Conservation (phyloP, 1,140 invertebrate genomes). For the Brachionus angularis region DNA sequence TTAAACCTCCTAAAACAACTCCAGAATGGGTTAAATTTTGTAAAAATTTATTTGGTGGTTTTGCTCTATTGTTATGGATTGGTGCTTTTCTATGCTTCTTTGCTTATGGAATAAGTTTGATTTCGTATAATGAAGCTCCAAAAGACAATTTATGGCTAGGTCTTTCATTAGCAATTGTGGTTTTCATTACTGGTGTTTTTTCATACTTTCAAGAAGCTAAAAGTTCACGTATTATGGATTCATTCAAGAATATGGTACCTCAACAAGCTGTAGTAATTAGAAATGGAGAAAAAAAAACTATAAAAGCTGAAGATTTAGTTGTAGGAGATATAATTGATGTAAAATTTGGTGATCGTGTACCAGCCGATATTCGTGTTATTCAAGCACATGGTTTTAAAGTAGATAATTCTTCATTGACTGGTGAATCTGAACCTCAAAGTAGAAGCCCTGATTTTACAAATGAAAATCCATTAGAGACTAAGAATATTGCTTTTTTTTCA, state of each 20-base stretch:
- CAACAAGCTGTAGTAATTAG: slow-evolving; percentile 84
- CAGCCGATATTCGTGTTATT: slow-evolving; percentile 77
- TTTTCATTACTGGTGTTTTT: slow-evolving; percentile 57
- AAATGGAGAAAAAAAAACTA: slow-evolving; percentile 82
- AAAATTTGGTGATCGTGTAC: slow-evolving; percentile 73
- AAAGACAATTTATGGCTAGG: slow-evolving; percentile 71
- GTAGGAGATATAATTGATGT: slow-evolving; percentile 78
- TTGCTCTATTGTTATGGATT: slow-evolving; percentile 90
- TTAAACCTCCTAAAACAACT: slow-evolving; percentile 81
- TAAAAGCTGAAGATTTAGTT: slow-evolving; percentile 67
- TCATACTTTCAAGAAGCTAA: slow-evolving; percentile 59
- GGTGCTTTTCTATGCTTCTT: slow-evolving; percentile 93
- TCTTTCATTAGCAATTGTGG: slow-evolving; percentile 54
- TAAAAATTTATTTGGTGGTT: slow-evolving; percentile 94
- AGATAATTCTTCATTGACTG: slow-evolving; percentile 72
- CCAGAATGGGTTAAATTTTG: slow-evolving; percentile 97
- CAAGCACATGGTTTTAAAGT: slow-evolving; percentile 66
- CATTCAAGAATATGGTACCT: slow-evolving; percentile 63
- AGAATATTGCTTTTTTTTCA: slow-evolving; percentile 70
- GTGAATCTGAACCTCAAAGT: slow-evolving; percentile 67
- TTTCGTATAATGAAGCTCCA: slow-evolving; percentile 77
- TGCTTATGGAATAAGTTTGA: slow-evolving; percentile 85
- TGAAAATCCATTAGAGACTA: slow-evolving; percentile 67
- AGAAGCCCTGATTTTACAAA: slow-evolving; percentile 65
- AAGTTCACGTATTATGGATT: slow-evolving; percentile 74